phyloP scores from a whole-genome alignment of 2,113 vertebrate genomes.

The Poecile atricapillus region DNA sequence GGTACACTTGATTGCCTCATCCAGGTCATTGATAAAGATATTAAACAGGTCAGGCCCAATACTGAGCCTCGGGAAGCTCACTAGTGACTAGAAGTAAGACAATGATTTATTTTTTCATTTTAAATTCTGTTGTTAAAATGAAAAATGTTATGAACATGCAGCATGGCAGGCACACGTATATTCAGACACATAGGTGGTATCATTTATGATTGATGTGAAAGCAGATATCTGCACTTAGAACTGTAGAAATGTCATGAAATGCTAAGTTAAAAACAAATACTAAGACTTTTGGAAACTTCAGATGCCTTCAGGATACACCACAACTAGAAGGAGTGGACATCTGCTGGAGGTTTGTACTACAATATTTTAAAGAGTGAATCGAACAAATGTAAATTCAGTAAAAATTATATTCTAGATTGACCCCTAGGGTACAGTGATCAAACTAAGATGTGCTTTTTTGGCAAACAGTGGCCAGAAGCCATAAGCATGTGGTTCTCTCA shows the following conservation, averaged over 20 bases:
- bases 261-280: neutral
- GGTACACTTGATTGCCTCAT: fast-evolving
- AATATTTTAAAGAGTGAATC: neutral
- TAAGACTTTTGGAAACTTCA: neutral
- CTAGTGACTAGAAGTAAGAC: neutral
- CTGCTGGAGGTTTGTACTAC: neutral
- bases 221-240: neutral
- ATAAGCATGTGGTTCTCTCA: neutral
- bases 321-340: neutral
- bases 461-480: neutral
- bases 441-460: neutral
- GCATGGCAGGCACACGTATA: neutral
- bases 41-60: neutral
- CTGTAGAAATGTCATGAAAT: neutral
- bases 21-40: neutral
- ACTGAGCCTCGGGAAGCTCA: neutral
- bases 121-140: neutral
- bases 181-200: neutral
- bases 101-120: neutral
- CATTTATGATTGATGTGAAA: neutral
- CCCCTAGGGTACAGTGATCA: neutral
- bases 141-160: neutral
- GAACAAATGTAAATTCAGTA: neutral
- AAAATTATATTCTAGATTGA: neutral
- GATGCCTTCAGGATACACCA: neutral